Percentiles rank a stretch among this genome's conserved stretches.
These are phyloP conservation scores for Orycteropus afer DNA, from an alignment of 2,113 vertebrate species.

Conservation along the genomic window DNA sequence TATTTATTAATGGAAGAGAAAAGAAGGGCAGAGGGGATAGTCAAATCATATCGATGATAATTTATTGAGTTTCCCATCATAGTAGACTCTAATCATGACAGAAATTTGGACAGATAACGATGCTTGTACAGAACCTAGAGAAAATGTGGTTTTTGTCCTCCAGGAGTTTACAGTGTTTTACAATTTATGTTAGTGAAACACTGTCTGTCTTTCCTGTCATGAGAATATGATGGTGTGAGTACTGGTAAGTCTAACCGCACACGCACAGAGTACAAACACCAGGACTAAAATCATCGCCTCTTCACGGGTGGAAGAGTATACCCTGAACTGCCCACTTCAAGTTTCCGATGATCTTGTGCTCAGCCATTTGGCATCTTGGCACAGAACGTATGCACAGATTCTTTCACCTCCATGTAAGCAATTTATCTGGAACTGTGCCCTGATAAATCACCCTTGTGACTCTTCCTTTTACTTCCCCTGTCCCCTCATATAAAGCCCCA, in stretches of 20 bases:
- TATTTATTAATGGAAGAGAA: background rate
- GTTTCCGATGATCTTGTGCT: background rate
- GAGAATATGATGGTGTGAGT: background rate
- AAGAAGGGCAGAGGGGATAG: background rate
- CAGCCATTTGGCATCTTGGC: slow-evolving; percentile 43
- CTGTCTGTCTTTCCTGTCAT: background rate
- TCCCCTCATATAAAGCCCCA: slow-evolving; percentile 69
- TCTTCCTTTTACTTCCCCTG: slow-evolving; percentile 74
- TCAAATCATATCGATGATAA: background rate
- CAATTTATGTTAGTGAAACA: background rate
- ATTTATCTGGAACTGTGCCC: slow-evolving; percentile 75
- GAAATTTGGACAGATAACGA: background rate
- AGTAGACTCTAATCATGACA: slow-evolving; percentile 9
- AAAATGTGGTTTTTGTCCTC: background rate
- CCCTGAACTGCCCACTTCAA: slow-evolving; percentile 27
- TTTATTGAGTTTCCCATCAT: background rate
- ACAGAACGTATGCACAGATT: background rate
- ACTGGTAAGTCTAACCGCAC: background rate
- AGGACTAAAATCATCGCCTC: background rate
- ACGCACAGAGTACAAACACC: background rate
- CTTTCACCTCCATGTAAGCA: slow-evolving; percentile 52
- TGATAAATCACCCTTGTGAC: slow-evolving; percentile 73
- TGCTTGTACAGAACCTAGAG: background rate
- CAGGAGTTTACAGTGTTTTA: background rate
- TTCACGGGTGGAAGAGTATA: background rate